Evolutionary conservation across 2,113 vertebrate species (phyloP).

Genomic region (Gadus chalcogrammus): DNA sequence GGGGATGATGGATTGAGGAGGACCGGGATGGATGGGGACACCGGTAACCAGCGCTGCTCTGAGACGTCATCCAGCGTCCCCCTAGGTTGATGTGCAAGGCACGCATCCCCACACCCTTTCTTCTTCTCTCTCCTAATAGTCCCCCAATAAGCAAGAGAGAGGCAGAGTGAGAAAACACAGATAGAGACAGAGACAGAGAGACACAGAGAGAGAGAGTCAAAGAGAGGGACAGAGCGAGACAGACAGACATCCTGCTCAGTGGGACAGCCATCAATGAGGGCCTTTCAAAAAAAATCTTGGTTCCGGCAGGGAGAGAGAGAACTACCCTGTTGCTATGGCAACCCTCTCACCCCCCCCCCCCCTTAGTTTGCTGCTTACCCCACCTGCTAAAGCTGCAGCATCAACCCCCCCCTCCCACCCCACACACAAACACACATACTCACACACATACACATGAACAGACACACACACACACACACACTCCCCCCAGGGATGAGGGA

Average conservation of each 20-base stretch:
- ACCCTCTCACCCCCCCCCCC: not conserved
- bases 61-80: too few relatives aligned
- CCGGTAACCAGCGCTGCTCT: too few relatives aligned
- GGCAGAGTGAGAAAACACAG: too few relatives aligned
- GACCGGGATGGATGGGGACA: too few relatives aligned
- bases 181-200: too few relatives aligned
- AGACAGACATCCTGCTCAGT: constrained; percentile 49
- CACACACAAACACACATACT: not conserved
- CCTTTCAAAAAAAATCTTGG: constrained; percentile 37
- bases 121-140: too few relatives aligned
- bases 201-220: too few relatives aligned
- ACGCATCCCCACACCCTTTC: too few relatives aligned
- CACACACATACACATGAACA: not conserved
- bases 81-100: too few relatives aligned
- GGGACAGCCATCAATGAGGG: constrained; percentile 58
- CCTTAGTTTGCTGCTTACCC: not conserved
- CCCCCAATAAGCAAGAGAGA: too few relatives aligned
- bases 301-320: constrained; percentile 26
- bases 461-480: not conserved
- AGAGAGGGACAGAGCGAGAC: constrained; percentile 18
- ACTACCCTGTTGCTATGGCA: constrained; percentile 22
- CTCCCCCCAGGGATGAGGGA: not conserved
- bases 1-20: too few relatives aligned
- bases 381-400: not conserved
- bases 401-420: not conserved